Evolutionary conservation across 2,888 invertebrate genomes (phyloP), one percentile per base, ranked within the genome.

Genomic region (Drosophila phalerata): DNA sequence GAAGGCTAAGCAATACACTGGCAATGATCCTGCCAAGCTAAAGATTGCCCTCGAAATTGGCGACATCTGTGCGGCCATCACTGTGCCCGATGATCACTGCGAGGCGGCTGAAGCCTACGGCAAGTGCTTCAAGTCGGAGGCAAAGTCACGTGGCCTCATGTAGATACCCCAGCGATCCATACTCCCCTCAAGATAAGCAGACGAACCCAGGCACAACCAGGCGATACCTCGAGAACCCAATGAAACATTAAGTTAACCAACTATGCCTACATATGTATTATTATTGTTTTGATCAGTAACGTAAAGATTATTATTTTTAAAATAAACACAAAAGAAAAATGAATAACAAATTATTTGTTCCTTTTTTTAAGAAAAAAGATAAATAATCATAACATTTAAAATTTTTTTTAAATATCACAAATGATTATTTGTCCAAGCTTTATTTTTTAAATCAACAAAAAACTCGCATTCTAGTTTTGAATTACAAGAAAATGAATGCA

Each of bases 31-130:
- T 0, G 81, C 61, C 5, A 89, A 85, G 67, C 58, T 90, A 37
- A 75, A 81, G 38, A 1, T 79, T 0, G 85, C 81, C 13, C 34
- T 68, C 1, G 84, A 89, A 58, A 82, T 91, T 9, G 71, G 80
- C 0, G 82, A 86, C 17, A 55, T 42, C 4, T 91, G 91, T 53
- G 66, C 60, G 1, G 69, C 45, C 0, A 70, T 85, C 28, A 13
- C 40, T 3, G 88, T 91, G 13, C 67, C 85, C 0, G 74, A 65
- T 17, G 87, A 91, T 62, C 85, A 81, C 19, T 91, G 91, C 53
- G 91, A 91, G 43, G 91, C 91, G 1, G 90, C 91, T 25, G 91
- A 84, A 37, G 51, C 58, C 2, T 91, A 90, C 48, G 63, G 83
- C 13, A 48, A 53, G 28, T 91, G 91, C 56, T 85, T 91, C 37